phyloP scores from a whole-genome alignment of 2,113 vertebrate genomes.

The Xenus cinereus region DNA sequence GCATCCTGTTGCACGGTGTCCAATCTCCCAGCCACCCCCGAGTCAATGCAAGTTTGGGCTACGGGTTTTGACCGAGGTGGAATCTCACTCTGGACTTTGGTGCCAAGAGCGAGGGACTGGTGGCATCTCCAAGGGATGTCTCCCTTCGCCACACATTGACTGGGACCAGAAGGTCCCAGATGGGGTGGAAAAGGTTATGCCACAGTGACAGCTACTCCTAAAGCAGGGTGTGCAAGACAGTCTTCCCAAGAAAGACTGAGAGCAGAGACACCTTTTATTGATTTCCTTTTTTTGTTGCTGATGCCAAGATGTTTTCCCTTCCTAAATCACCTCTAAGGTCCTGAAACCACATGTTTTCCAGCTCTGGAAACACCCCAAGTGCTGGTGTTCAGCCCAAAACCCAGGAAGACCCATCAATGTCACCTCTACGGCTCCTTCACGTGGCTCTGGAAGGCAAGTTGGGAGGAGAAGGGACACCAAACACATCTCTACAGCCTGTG shows the following conservation, averaged over 20 bases:
- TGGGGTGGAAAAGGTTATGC: accelerated
- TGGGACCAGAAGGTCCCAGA: background rate
- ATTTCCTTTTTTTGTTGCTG: background rate
- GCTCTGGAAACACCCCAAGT: background rate
- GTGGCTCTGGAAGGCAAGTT: background rate
- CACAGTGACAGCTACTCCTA: background rate
- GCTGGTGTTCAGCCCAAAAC: background rate
- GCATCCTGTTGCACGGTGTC: accelerated
- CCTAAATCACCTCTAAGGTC: background rate
- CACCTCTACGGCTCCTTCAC: background rate
- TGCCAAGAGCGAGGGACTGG: background rate
- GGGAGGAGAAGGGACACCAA: background rate
- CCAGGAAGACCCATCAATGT: background rate
- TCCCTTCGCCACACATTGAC: background rate
- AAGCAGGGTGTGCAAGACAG: background rate
- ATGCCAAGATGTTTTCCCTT: background rate
- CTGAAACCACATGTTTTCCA: background rate
- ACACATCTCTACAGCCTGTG: background rate
- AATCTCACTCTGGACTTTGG: background rate
- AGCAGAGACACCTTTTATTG: background rate
- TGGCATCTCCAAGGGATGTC: background rate
- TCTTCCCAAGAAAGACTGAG: background rate
- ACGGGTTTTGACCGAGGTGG: background rate
- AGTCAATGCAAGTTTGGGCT: accelerated
- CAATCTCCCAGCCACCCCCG: background rate